Percentiles rank a stretch among this genome's conserved stretches.
Conservation (phyloP, 2,888 invertebrate genomes). For the Dichetophora obliterata region DNA sequence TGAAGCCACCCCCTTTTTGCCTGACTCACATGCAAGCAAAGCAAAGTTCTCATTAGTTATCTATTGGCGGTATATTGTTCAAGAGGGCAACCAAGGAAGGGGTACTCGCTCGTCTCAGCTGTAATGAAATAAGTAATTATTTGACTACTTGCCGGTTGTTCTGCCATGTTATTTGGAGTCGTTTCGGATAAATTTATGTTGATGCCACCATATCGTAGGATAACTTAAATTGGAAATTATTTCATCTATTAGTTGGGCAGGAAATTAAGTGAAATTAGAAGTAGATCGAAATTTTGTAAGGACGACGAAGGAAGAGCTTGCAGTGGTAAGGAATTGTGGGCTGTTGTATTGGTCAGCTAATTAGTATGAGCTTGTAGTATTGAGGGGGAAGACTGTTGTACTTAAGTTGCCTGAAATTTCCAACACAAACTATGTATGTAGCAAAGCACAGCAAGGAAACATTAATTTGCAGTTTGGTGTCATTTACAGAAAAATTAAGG, state of each 20-base stretch:
- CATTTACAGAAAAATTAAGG: too few relatives aligned
- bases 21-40: background rate
- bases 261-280: conserved; percentile 12
- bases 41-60: too few relatives aligned
- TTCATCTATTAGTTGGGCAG: background rate
- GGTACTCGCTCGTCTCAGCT: too few relatives aligned
- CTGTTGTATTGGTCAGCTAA: too few relatives aligned
- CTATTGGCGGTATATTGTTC: background rate
- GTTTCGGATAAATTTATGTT: background rate
- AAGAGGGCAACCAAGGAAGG: background rate
- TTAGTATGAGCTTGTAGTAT: too few relatives aligned
- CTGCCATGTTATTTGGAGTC: background rate
- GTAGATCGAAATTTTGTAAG: background rate
- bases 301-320: background rate
- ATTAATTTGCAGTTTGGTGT: too few relatives aligned
- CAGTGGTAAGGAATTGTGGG: too few relatives aligned
- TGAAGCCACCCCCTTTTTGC: background rate
- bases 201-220: background rate
- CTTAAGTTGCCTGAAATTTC: too few relatives aligned
- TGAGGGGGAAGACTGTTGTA: too few relatives aligned
- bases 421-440: too few relatives aligned
- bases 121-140: conserved; percentile 15
- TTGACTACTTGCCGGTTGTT: background rate
- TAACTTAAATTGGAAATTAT: background rate
- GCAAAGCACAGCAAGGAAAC: too few relatives aligned